phyloP scores from a whole-genome alignment of 2,888 invertebrate genomes.

The Ormyrus labotus region DNA sequence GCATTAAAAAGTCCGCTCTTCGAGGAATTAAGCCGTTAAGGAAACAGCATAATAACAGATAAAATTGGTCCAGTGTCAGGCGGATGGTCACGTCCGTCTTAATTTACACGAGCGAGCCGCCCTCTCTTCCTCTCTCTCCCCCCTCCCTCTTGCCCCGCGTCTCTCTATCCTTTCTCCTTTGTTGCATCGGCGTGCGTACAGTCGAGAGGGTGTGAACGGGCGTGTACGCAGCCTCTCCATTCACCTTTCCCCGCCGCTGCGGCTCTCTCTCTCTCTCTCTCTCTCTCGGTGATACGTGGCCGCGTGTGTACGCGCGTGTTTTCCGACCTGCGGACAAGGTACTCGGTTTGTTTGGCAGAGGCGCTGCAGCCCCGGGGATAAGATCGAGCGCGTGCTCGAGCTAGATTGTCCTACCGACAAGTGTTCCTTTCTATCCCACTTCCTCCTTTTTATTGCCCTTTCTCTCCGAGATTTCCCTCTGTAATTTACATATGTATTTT shows the following conservation, averaged over 20 bases:
- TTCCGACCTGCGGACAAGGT: constrained; percentile 21
- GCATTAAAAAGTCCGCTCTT: not conserved
- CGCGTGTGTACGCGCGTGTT: constrained; percentile 30
- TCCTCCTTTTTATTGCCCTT: constrained; percentile 50
- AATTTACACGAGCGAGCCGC: constrained; percentile 28
- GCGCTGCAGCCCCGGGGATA: constrained; percentile 16
- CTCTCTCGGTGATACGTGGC: constrained; percentile 19
- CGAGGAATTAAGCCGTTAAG: not conserved
- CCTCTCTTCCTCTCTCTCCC: constrained; percentile 10
- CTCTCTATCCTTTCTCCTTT: not conserved
- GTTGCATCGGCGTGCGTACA: not conserved
- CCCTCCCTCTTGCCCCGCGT: not conserved
- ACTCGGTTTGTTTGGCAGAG: constrained; percentile 45
- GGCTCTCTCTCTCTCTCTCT: not conserved
- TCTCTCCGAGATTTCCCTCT: constrained; percentile 34
- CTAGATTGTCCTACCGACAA: constrained; percentile 54
- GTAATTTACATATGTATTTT: constrained; percentile 38
- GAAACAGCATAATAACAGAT: not conserved
- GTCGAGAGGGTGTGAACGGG: constrained; percentile 35
- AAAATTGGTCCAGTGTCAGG: constrained; percentile 7
- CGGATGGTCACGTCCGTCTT: constrained; percentile 17
- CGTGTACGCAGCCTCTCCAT: constrained; percentile 23
- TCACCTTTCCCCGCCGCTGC: constrained; percentile 18
- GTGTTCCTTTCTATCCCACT: constrained; percentile 45
- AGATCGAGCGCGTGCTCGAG: constrained; percentile 31